Evolutionary conservation across 2,888 invertebrate species (phyloP).

Genomic region (Rhaphigaster nebulosa): DNA sequence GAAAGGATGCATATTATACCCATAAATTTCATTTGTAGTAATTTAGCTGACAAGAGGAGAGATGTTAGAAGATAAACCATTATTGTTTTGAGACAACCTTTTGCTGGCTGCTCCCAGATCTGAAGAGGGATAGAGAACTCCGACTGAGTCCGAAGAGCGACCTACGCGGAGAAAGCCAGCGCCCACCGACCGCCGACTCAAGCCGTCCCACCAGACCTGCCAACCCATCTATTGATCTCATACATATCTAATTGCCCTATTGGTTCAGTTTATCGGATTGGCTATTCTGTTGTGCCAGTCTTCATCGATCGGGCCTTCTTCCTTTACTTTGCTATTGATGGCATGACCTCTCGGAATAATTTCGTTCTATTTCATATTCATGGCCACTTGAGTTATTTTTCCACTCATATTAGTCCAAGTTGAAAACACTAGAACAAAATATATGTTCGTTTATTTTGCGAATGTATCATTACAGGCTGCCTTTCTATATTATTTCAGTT

Average conservation of each 20-base stretch:
- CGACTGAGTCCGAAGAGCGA: background rate
- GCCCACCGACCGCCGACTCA: constrained; percentile 44
- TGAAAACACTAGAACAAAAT: background rate
- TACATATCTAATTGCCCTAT: constrained; percentile 10
- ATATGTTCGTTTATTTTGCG: background rate
- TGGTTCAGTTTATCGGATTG: background rate
- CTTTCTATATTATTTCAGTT: background rate
- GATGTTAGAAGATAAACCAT: constrained; percentile 22
- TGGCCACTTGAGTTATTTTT: background rate
- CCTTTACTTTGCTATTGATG: background rate
- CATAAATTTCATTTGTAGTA: background rate
- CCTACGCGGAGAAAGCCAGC: constrained; percentile 49
- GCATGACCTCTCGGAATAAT: constrained; percentile 2
- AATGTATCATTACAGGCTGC: background rate
- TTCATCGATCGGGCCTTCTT: background rate
- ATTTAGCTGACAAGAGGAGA: constrained; percentile 14
- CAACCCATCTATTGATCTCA: constrained; percentile 33
- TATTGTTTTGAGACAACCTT: constrained; percentile 12
- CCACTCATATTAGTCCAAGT: background rate
- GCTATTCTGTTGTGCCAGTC: constrained; percentile 19
- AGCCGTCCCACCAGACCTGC: background rate
- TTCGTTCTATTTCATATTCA: background rate
- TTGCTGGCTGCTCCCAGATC: background rate
- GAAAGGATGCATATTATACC: background rate
- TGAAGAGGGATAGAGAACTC: background rate